Conservation (phyloP, 2,888 invertebrate genomes). For the Artemia sinica region DNA sequence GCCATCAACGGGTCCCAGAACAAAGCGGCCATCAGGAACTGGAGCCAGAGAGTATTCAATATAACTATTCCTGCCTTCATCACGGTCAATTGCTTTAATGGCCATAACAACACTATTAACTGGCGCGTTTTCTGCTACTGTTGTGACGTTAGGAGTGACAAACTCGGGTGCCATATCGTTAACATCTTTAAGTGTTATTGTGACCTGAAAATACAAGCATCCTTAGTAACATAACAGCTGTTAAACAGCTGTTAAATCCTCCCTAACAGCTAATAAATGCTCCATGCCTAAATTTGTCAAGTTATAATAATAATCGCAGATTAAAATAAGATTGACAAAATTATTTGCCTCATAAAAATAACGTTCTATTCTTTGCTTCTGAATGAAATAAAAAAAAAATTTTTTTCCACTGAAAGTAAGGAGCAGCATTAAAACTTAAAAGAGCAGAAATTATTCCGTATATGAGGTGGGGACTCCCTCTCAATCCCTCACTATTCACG, state of each 20-base stretch:
- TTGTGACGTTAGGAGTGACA: constrained; percentile 55
- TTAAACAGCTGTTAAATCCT: no score
- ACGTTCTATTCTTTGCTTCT: no score
- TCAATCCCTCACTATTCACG: no score
- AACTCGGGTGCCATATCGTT: constrained; percentile 82
- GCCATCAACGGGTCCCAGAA: constrained; percentile 70
- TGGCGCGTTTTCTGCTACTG: constrained; percentile 66
- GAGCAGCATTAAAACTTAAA: no score
- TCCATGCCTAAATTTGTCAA: not conserved
- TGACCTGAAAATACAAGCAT: constrained; percentile 44
- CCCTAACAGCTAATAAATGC: no score
- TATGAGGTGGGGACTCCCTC: no score
- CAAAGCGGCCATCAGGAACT: constrained; percentile 44
- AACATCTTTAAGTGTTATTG: constrained; percentile 66
- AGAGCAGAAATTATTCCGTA: no score
- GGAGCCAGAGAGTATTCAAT: constrained; percentile 58
- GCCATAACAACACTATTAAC: constrained; percentile 71
- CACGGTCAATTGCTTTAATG: constrained; percentile 69
- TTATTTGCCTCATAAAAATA: no score
- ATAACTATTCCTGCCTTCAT: constrained; percentile 76
- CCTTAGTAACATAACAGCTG: constrained; percentile 18
- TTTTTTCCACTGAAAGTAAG: no score
- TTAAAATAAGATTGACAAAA: no score
- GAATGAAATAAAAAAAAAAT: no score
- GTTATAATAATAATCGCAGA: not conserved